A percentile compares a stretch with the other conserved stretches of the same genome.
Evolutionary conservation across 2,888 invertebrate species (phyloP).

Genomic region (Drosophila niveifrons): DNA sequence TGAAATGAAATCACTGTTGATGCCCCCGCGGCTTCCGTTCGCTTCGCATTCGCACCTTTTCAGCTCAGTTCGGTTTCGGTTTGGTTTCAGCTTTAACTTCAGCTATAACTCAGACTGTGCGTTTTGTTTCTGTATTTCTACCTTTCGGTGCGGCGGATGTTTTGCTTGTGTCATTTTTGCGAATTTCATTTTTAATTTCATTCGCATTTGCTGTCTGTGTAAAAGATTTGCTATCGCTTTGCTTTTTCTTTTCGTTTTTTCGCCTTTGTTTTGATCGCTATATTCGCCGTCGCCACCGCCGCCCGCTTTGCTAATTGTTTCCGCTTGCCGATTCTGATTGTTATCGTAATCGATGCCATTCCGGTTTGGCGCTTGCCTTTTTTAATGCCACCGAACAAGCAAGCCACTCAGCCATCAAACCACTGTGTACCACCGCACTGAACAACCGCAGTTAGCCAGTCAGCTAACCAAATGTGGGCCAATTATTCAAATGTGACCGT

Average conservation of each 20-base stretch:
- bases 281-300: conserved; percentile 57
- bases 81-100: conserved; percentile 26
- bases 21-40: conserved; percentile 58
- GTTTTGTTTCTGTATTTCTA: conserved; percentile 12
- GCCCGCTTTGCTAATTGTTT: conserved; percentile 72
- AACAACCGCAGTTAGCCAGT: conserved; percentile 18
- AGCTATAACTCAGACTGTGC: conserved; percentile 51
- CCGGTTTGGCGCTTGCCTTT: conserved; percentile 71
- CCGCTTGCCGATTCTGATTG: conserved; percentile 66
- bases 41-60: conserved; percentile 36
- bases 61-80: conserved; percentile 8
- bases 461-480: conserved; percentile 60
- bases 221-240: conserved; percentile 16
- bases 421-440: neutral
- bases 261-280: conserved; percentile 76
- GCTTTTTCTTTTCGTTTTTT: conserved; percentile 28
- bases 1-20: conserved; percentile 50
- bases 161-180: conserved; percentile 61
- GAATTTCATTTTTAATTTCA: conserved; percentile 37
- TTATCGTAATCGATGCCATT: conserved; percentile 72
- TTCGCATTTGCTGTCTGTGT: conserved; percentile 21
- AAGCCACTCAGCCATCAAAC: conserved; percentile 4
- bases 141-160: conserved; percentile 64
- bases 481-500: conserved; percentile 48
- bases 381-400: conserved; percentile 59